Evolutionary conservation across 2,888 invertebrate species (phyloP), one percentile per base, ranked within the genome.

Genomic region (Nomada hirtipes): DNA sequence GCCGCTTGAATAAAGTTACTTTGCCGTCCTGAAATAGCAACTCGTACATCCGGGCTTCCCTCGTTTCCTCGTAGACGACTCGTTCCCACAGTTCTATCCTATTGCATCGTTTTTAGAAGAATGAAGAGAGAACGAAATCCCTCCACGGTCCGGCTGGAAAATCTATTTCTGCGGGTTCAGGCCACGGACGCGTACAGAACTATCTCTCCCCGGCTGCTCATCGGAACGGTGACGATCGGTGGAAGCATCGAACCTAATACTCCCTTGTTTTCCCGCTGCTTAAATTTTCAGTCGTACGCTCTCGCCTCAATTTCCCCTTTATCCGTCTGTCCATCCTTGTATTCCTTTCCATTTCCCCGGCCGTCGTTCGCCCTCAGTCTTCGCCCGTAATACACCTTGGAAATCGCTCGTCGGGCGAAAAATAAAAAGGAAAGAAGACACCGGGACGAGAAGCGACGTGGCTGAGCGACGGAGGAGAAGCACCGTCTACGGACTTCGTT

Each of bases 341-440:
- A 59, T 65, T 50, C 68, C 26, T 55, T 52, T 61, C 61, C 69
- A 63, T 79, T 79, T 68, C 7, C 26, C n/a, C 4, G 36, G 67
- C 26, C 42, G 50, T 26, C 23, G 29, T 15, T 2, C 47, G 15
- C 36, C 61, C 13, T 63, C 80, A 57, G 23, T n/a, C 53, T 47
- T 47, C 7, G 29, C 11, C 36, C 55, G 65, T 61, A 69, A 73
- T 69, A 74, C 64, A 80, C 53, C 69, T 50, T 53, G 73, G 69
- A 63, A 67, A 69, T 81, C 83, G 82, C 71, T 82, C 70, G 72
- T 50, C 75, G 75, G 68, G 69, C 77, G 68, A 65, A 68, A 83
- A 83, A 82, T 83, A 77, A 77, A 82, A 75, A 69, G 44, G 79
- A 68, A 70, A 29, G 73, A 67, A 65, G n/a, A 11, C 47, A 11